Conservation (phyloP, 2,113 vertebrate genomes). For the Struthidea cinerea region DNA sequence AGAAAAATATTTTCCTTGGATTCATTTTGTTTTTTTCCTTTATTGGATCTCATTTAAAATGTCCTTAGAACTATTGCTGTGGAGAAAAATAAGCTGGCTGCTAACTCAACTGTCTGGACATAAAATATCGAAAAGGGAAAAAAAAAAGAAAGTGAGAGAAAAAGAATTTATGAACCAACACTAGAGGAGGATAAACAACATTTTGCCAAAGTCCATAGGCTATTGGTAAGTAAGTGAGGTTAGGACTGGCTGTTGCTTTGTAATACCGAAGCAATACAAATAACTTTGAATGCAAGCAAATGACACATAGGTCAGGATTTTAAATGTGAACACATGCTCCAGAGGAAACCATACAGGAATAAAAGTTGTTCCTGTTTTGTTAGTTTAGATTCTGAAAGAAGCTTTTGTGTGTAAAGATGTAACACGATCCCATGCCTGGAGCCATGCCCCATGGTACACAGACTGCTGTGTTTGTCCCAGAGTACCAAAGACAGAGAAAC, state of each 20-base stretch:
- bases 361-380: conserved; percentile 75
- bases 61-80: not conserved
- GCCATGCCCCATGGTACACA: conserved; percentile 69
- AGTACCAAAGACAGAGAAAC: conserved; percentile 61
- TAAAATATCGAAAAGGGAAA: not conserved
- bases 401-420: conserved; percentile 79
- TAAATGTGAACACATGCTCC: conserved; percentile 70
- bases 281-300: conserved; percentile 52
- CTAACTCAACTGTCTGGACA: not conserved
- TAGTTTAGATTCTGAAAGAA: conserved; percentile 77
- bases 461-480: conserved; percentile 69
- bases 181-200: not conserved
- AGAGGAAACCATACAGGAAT: conserved; percentile 62
- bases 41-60: conserved; percentile 26
- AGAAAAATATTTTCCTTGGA: conserved; percentile 36
- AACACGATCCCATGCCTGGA: conserved; percentile 72
- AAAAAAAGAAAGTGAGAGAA: not conserved
- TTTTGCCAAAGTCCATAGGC: conserved; percentile 17
- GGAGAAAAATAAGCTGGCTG: conserved; percentile 18
- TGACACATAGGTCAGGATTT: conserved; percentile 63
- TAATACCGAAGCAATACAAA: conserved; percentile 56
- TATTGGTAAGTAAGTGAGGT: conserved; percentile 13
- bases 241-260: conserved; percentile 10
- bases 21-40: not conserved
- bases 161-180: not conserved